Percentiles rank a stretch among this genome's conserved stretches.
phyloP scores from a whole-genome alignment of 2,113 vertebrate species.

The Speoplatyrhinus poulsoni region DNA sequence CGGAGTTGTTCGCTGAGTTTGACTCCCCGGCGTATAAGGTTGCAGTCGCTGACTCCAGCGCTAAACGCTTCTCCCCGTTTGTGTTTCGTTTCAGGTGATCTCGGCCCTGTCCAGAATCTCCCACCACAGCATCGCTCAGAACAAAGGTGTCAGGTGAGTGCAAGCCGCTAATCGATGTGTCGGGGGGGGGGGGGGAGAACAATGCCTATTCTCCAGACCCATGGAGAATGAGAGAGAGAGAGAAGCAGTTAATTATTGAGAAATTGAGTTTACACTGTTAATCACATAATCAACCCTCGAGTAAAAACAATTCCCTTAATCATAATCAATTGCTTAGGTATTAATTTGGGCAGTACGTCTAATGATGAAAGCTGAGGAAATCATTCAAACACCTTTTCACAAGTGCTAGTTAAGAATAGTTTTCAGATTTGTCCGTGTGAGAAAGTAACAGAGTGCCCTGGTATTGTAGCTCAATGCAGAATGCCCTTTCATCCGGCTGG shows the following conservation, averaged over 20 bases:
- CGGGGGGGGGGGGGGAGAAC: no score
- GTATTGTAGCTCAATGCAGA: background rate
- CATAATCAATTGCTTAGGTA: conserved; percentile 33
- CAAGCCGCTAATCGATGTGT: no score
- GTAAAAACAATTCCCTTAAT: background rate
- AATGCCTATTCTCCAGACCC: background rate
- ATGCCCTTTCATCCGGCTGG: conserved; percentile 51
- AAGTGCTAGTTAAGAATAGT: conserved; percentile 6
- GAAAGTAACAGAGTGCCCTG: background rate
- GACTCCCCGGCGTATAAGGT: no score
- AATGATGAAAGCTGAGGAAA: conserved; percentile 11
- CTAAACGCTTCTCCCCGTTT: background rate
- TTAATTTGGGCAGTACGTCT: background rate
- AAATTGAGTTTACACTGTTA: no score
- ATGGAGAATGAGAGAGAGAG: background rate
- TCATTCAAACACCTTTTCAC: conserved; percentile 29
- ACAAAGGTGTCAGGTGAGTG: conserved; percentile 90
- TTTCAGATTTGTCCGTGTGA: conserved; percentile 40
- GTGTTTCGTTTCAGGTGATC: conserved; percentile 84
- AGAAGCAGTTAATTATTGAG: background rate
- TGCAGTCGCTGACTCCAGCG: no score
- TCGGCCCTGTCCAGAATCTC: conserved; percentile 92
- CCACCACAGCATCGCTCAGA: conserved; percentile 91
- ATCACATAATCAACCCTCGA: background rate
- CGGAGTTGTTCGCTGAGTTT: no score